phyloP scores from a whole-genome alignment of 2,888 invertebrate species.

The Synergus japonicus region DNA sequence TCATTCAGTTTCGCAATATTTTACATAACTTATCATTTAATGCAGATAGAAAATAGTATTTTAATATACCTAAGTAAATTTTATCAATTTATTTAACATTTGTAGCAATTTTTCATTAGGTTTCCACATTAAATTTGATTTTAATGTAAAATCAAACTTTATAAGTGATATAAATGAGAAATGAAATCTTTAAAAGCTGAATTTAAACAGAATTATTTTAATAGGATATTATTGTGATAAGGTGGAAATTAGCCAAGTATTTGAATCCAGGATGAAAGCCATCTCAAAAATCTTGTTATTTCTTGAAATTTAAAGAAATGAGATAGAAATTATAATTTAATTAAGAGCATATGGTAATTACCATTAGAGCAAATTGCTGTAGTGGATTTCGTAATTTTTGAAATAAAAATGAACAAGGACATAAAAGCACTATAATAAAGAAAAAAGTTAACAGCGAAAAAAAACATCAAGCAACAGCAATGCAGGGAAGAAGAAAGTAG shows the following conservation, averaged over 20 bases:
- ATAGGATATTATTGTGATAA: neutral
- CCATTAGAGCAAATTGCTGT: neutral
- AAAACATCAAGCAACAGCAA: conserved; percentile 35
- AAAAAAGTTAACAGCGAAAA: conserved; percentile 12
- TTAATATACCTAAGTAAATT: neutral
- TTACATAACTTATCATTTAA: neutral
- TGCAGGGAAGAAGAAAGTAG: conserved; percentile 35
- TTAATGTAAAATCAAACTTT: neutral
- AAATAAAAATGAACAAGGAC: conserved; percentile 5
- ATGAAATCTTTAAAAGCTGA: neutral
- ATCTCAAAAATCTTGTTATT: neutral
- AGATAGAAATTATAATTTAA: neutral
- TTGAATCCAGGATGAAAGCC: neutral
- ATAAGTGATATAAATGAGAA: neutral
- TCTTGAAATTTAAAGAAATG: neutral
- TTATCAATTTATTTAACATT: neutral
- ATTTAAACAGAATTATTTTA: neutral
- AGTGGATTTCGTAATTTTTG: neutral
- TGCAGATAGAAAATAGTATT: neutral
- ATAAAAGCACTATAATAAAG: conserved; percentile 23
- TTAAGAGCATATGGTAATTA: neutral
- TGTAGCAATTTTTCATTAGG: neutral
- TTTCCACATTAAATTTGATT: neutral
- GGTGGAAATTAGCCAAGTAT: neutral
- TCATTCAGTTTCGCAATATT: conserved; percentile 15